phyloP scores from a whole-genome alignment of 2,888 invertebrate genomes.

The Trissonchulus sp. region DNA sequence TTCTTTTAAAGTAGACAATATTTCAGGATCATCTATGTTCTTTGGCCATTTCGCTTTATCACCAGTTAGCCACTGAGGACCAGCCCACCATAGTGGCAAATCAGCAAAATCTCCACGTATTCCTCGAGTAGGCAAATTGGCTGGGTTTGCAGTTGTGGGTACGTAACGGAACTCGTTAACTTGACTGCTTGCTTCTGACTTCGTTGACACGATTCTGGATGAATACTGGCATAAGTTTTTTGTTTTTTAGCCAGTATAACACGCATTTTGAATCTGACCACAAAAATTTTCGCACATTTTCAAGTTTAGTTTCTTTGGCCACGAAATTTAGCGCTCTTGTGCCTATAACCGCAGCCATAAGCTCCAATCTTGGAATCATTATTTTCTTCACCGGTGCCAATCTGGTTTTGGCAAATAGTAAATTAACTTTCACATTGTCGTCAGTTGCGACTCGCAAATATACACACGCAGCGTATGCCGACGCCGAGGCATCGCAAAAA shows the following conservation, averaged over 20 bases:
- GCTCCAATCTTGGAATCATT: constrained; percentile 37
- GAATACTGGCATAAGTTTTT: constrained; percentile 31
- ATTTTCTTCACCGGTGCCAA: constrained; percentile 40
- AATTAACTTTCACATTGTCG: background rate
- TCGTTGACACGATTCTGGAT: constrained; percentile 40
- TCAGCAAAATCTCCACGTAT: too few species aligned
- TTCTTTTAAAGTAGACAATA: too few species aligned
- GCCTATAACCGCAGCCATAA: constrained; percentile 15
- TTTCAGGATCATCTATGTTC: background rate
- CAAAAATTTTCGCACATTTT: constrained; percentile 27
- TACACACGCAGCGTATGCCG: constrained; percentile 38
- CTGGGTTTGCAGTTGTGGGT: constrained; percentile 41
- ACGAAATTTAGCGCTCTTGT: constrained; percentile 32
- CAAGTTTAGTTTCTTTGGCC: constrained; percentile 35
- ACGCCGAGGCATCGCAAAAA: constrained; percentile 41
- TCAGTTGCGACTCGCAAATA: constrained; percentile 32
- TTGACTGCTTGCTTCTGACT: constrained; percentile 35
- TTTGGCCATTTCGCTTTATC: background rate
- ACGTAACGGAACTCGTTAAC: constrained; percentile 41
- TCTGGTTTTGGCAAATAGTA: constrained; percentile 36
- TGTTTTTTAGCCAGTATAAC: constrained; percentile 37
- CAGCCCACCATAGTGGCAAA: constrained; percentile 40
- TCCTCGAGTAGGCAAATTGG: constrained; percentile 39
- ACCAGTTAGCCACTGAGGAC: constrained; percentile 39
- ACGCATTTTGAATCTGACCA: constrained; percentile 38